Percentiles rank a stretch among this genome's conserved stretches.
Conservation (phyloP, 2,113 vertebrate genomes). For the Mastomys coucha region DNA sequence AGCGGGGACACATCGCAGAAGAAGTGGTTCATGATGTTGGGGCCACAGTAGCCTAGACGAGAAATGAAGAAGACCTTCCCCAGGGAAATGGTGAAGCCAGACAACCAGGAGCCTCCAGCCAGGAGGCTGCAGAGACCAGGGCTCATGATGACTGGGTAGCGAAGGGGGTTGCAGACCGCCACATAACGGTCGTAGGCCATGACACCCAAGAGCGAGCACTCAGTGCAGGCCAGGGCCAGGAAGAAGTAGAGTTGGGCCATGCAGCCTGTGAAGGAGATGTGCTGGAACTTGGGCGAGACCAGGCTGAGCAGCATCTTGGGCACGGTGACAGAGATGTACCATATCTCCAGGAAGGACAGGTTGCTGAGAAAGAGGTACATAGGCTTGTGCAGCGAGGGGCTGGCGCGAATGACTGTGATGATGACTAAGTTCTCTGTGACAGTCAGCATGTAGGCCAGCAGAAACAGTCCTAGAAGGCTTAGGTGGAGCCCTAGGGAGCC, state of each 20-base stretch:
- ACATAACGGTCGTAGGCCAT: constrained; percentile 81
- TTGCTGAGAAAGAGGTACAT: constrained; percentile 80
- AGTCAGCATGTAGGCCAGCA: constrained; percentile 69
- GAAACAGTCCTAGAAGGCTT: constrained; percentile 59
- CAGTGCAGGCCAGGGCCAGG: constrained; percentile 73
- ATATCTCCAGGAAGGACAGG: constrained; percentile 83
- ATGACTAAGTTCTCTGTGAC: constrained; percentile 66
- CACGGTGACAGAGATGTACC: constrained; percentile 79
- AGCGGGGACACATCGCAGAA: constrained; percentile 80
- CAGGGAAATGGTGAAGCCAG: constrained; percentile 70
- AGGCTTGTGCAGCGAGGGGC: constrained; percentile 76
- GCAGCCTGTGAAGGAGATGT: constrained; percentile 72
- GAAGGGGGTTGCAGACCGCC: constrained; percentile 77
- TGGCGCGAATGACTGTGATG: constrained; percentile 16
- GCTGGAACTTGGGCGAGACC: background rate
- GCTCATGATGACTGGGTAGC: constrained; percentile 72
- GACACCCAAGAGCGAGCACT: constrained; percentile 70
- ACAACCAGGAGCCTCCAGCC: constrained; percentile 72
- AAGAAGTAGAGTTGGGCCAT: constrained; percentile 78
- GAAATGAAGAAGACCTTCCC: constrained; percentile 80
- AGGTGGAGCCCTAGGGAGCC: constrained; percentile 29
- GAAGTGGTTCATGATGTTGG: constrained; percentile 80
- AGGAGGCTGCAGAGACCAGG: constrained; percentile 73
- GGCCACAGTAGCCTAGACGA: constrained; percentile 74
- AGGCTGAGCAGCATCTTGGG: constrained; percentile 79